Conservation (phyloP, 2,113 vertebrate genomes). For the Coryphaenoides rupestris region DNA sequence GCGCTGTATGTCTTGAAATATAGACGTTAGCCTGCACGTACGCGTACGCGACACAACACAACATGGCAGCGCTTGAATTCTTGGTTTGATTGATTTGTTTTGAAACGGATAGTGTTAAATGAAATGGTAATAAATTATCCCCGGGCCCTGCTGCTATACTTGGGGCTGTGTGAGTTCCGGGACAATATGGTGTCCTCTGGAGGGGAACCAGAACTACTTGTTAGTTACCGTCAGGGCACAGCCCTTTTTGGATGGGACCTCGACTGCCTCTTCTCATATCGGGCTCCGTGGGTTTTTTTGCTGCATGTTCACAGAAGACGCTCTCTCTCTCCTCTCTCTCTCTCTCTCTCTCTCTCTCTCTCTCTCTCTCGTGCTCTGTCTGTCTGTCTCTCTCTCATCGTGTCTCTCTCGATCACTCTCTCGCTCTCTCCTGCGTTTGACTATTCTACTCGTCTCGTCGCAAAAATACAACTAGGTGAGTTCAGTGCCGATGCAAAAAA, state of each 20-base stretch:
- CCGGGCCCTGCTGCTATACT: not conserved
- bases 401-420: not conserved
- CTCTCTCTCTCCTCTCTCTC: constrained; percentile 11
- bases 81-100: no score
- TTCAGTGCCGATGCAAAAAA: constrained; percentile 11
- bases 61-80: no score
- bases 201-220: constrained; percentile 52
- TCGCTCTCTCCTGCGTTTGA: not conserved
- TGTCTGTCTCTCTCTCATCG: constrained; percentile 8
- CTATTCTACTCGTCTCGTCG: constrained; percentile 12
- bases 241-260: constrained; percentile 56
- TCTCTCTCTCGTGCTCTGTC: constrained; percentile 10
- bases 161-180: constrained; percentile 16
- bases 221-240: constrained; percentile 58
- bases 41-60: no score
- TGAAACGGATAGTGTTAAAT: no score
- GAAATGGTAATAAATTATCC: no score
- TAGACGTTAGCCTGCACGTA: no score
- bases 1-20: no score
- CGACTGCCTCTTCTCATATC: constrained; percentile 53
- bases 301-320: constrained; percentile 50
- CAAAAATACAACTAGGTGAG: constrained; percentile 50
- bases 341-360: constrained; percentile 1
- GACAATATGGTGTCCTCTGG: constrained; percentile 41
- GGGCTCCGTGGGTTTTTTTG: constrained; percentile 53